phyloP scores from a whole-genome alignment of 2,113 vertebrate species.

The Todiramphus chloris region DNA sequence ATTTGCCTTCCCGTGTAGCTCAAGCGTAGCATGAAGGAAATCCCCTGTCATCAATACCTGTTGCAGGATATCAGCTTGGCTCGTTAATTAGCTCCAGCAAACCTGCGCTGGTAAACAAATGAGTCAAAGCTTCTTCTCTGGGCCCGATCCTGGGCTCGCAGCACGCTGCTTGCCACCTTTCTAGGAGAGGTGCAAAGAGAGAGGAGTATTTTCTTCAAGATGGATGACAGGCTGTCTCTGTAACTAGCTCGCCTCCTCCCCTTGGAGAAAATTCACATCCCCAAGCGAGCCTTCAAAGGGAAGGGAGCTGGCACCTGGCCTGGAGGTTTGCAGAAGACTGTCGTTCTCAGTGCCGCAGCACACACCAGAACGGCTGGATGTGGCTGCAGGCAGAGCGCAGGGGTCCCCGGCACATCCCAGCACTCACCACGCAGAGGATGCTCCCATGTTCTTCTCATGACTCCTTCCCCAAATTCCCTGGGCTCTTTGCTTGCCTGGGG shows the following conservation, averaged over 20 bases:
- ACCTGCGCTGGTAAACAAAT: slow-evolving; percentile 12
- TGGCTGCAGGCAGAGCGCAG: neutral
- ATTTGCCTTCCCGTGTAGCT: neutral
- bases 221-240: slow-evolving; percentile 43
- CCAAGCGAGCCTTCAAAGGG: neutral
- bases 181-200: neutral
- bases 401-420: neutral
- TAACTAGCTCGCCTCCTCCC: neutral
- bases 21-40: neutral
- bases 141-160: neutral
- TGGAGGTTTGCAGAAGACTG: neutral
- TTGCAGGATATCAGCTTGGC: slow-evolving; percentile 14
- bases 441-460: accelerated
- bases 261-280: slow-evolving; percentile 4
- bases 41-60: slow-evolving; percentile 27
- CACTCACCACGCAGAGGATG: accelerated
- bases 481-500: neutral
- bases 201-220: slow-evolving; percentile 41
- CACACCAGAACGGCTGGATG: accelerated
- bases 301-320: slow-evolving; percentile 23
- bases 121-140: neutral
- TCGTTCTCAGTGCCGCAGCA: neutral
- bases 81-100: slow-evolving; percentile 54
- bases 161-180: neutral
- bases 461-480: neutral